Base-by-base conservation (phyloP, 2,113 vertebrate genomes). In the Sciurus niger region DNA sequence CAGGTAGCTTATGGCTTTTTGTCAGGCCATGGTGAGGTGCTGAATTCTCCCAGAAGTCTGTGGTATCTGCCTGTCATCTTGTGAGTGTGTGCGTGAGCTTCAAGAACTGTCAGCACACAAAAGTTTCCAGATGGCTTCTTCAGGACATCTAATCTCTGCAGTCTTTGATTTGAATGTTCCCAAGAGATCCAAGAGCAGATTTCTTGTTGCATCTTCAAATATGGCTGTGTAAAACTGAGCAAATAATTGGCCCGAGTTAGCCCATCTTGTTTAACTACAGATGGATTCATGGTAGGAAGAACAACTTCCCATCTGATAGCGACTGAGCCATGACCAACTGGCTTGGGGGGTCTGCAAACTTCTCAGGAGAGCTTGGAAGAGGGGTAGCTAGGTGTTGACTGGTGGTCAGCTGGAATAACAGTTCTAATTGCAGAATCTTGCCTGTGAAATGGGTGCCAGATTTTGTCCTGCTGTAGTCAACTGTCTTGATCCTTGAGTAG, bases 131-230 rank as follows among this genome's bases (percentile, higher is more conserved):
- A 96, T 97, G 96, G 93, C 93, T 97, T 92, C 88, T 95, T 94
- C 70, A 79, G 90, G 83, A 96, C 93, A 89, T 97, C 94, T 97
- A 91, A 97, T 97, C 96, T 96, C 91, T 93, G 43, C 17, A 72
- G 85, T 96, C 90, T 97, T 98, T 96, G 96, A 96, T 95, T 97
- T 95, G 90, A 96, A 90, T 89, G 93, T 95, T 96, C 96, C 79
- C 94, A 93, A 96, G 94, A 95, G 96, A 92, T 95, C 80, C 48
- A 18, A 82, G 70, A 91, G 40, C 85, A 95, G 90, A 96, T 96
- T 96, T 79, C 77, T 72, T 88, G 63, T 85, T 63, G 48, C 79
- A 70, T 88, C 78, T 73, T 79, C 84, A 91, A 94, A 78, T 37
- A 74, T 76, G 70, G 82, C 55, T 74, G 68, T 89, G 90, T 68